Base-by-base conservation (phyloP, 2,888 invertebrate genomes). In the Minunthozetes semirufus region DNA sequence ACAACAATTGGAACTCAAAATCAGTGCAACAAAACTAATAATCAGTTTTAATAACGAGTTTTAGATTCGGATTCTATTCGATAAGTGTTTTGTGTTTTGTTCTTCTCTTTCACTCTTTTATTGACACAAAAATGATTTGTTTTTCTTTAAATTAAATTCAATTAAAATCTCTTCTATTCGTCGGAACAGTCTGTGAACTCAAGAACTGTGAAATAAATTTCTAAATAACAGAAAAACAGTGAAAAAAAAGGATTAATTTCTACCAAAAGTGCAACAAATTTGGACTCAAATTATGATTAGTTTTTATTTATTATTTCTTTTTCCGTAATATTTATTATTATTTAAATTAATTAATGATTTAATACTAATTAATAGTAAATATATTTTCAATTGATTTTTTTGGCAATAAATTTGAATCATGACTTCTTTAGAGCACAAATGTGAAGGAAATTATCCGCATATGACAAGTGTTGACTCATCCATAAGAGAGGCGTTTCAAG, bases 371-470 rank as follows among this genome's bases (percentile, higher is more conserved):
- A 48, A 17, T 48, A 48, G 13, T 48, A 48, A 17, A 17, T 48
- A 17, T 48, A 17, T 17, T 48, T 48, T 56, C 22, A 56, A 19
- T n/a, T n/a, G n/a, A n/a, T n/a, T n/a, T 56, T 56, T 19, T 56
- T 56, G 4, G 9, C 56, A 56, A 56, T 22, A 56, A 56, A 56
- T 56, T 6, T 11, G n/a, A 9, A 22, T 56, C 19, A 25, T 56
- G n/a, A 19, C 25, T 59, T 72, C n/a, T 50, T 42, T 33, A 63
- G 50, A 6, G 50, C 74, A 38, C 77, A 77, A 11, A 97, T 86
- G 86, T 99, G 98, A 78, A 99, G 85, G 84, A 99, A 99, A 85
- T 99, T 99, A 83, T 99, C 99, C 0, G 98, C 96, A 84, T 97
- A 96, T 83, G 96, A 94, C 81, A 99, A 86, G 84, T 98, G 97